A percentile compares a stretch with the other conserved stretches of the same genome.
phyloP scores from a whole-genome alignment of 2,113 vertebrate genomes.

The Anolis carolinensis region DNA sequence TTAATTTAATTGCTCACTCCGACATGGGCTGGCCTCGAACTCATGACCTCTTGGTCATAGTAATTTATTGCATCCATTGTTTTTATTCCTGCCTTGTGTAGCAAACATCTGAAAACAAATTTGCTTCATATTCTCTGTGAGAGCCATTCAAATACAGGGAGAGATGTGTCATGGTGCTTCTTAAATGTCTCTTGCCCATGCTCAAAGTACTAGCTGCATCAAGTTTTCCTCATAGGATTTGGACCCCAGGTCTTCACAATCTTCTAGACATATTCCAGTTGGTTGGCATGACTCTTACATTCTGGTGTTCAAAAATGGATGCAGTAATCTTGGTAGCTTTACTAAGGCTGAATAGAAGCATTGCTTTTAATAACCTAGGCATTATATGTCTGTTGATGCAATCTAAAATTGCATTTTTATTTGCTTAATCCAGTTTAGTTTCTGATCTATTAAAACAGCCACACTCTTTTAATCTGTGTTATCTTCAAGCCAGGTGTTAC shows the following conservation, averaged over 20 bases:
- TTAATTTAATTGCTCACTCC: too few species aligned
- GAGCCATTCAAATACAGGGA: neutral
- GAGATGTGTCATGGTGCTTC: neutral
- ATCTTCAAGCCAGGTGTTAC: too few species aligned
- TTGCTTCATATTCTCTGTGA: neutral
- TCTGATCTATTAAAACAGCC: too few species aligned
- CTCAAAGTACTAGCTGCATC: neutral
- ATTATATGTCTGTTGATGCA: too few species aligned
- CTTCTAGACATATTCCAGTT: neutral
- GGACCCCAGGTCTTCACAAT: neutral
- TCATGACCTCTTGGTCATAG: too few species aligned
- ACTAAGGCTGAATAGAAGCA: too few species aligned
- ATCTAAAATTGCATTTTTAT: too few species aligned
- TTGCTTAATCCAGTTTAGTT: too few species aligned
- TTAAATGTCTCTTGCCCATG: neutral
- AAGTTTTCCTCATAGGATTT: neutral
- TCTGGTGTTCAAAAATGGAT: neutral
- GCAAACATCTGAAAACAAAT: neutral
- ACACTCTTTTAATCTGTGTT: too few species aligned
- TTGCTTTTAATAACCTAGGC: too few species aligned
- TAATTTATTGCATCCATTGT: too few species aligned
- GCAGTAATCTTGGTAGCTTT: neutral
- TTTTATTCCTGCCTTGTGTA: neutral
- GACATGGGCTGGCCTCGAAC: too few species aligned
- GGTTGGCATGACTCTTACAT: neutral